Conservation (phyloP, 2,113 vertebrate genomes). For the Bombycilla garrulus region DNA sequence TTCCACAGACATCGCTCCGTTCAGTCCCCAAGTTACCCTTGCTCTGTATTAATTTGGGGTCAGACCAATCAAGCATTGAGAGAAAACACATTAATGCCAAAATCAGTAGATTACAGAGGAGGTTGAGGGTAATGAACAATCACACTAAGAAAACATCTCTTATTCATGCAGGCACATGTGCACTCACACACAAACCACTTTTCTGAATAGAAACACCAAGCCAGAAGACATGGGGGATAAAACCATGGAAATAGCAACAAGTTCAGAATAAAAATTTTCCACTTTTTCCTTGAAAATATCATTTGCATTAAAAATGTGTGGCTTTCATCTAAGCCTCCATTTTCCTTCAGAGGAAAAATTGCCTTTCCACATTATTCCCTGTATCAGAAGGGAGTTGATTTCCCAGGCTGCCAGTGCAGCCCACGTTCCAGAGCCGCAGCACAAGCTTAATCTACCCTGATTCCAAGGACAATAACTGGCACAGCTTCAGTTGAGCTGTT, state of each 20-base stretch:
- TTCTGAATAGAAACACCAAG: not conserved
- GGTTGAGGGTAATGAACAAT: not conserved
- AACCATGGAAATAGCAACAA: not conserved
- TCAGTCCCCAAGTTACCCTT: not conserved
- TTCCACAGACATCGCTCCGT: not conserved
- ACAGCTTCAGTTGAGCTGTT: not conserved
- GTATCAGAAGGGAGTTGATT: not conserved
- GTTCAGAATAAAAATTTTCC: not conserved
- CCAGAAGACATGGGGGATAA: not conserved
- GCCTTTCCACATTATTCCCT: not conserved
- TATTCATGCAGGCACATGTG: not conserved
- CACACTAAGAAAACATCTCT: not conserved
- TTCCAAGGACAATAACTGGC: not conserved
- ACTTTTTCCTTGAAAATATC: not conserved
- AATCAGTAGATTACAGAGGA: not conserved
- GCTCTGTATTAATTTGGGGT: not conserved
- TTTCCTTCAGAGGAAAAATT: not conserved
- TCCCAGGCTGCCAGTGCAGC: not conserved
- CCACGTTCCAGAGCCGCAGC: not conserved
- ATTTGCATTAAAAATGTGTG: not conserved
- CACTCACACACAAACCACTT: not conserved
- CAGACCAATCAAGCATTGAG: not conserved
- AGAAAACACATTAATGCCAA: not conserved
- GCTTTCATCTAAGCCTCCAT: not conserved
- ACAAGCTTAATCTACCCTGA: accelerated